A percentile compares a stretch with the other conserved stretches of the same genome.
These are phyloP conservation scores for Octonoba sinensis DNA, from an alignment of 2,888 invertebrate genomes.

Conservation along the genomic window DNA sequence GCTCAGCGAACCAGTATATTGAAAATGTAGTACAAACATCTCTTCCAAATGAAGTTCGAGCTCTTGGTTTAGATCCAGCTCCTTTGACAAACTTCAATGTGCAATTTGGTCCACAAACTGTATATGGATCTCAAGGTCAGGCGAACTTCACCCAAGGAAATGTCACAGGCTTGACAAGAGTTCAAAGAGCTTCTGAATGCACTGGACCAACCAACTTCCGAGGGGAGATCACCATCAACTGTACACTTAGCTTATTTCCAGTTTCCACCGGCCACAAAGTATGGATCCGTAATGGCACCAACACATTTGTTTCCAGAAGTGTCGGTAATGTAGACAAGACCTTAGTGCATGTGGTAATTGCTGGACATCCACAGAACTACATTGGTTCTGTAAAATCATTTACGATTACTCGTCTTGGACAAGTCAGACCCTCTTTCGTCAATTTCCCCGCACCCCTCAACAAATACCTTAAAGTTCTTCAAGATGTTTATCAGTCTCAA, in stretches of 20 bases:
- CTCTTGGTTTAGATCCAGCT: constrained; percentile 19
- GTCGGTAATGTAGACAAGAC: constrained; percentile 26
- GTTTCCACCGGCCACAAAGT: constrained; percentile 20
- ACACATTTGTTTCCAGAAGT: constrained; percentile 1
- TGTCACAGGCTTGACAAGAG: constrained; percentile 22
- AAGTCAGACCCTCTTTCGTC: constrained; percentile 25
- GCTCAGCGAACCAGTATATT: constrained; percentile 47
- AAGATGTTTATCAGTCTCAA: constrained; percentile 26
- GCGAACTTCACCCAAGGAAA: constrained; percentile 40
- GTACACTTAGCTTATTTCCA: constrained; percentile 33
- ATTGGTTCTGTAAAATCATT: constrained; percentile 30
- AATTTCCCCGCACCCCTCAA: constrained; percentile 18
- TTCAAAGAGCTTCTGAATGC: constrained; percentile 31
- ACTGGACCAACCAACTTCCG: constrained; percentile 12
- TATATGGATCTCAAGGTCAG: constrained; percentile 13
- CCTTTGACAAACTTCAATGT: constrained; percentile 24
- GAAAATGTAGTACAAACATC: constrained; percentile 36
- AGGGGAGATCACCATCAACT: constrained; percentile 52
- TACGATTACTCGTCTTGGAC: constrained; percentile 19
- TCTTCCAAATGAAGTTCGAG: constrained; percentile 15
- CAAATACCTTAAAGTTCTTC: constrained; percentile 20
- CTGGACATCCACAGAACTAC: constrained; percentile 16
- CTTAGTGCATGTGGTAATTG: constrained; percentile 16
- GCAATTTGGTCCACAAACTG: constrained; percentile 6
- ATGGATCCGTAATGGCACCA: constrained; percentile 24